Percentiles rank a stretch among this genome's conserved stretches.
Evolutionary conservation across 2,113 vertebrate species (phyloP).

Genomic region (Caranx melampygus): DNA sequence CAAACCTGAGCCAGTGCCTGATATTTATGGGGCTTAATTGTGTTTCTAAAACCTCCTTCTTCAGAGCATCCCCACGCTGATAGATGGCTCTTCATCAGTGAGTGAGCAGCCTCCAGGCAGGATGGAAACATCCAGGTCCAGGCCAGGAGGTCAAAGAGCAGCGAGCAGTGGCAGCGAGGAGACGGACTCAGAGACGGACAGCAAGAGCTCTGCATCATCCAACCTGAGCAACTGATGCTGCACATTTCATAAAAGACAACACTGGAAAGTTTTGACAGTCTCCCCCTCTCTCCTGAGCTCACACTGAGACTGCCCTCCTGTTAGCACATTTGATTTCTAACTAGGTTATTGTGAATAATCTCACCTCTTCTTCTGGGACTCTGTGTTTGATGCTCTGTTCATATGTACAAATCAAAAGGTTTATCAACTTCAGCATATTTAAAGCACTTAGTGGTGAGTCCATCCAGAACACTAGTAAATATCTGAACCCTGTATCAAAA

Average conservation of each 20-base stretch:
- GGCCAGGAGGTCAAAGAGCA: slow-evolving; percentile 36
- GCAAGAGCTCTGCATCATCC: slow-evolving; percentile 75
- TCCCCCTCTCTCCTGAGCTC: neutral
- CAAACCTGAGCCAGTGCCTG: neutral
- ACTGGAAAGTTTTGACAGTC: slow-evolving; percentile 3
- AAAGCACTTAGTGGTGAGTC: slow-evolving; percentile 56
- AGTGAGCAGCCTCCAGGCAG: neutral
- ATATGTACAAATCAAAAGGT: slow-evolving; percentile 28
- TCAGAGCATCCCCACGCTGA: slow-evolving; percentile 51
- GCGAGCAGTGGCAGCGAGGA: slow-evolving; percentile 70
- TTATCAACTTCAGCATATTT: slow-evolving; percentile 28
- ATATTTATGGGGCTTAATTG: neutral
- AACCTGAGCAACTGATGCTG: slow-evolving; percentile 59
- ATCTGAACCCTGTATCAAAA: slow-evolving; percentile 40
- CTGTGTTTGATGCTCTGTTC: slow-evolving; percentile 11
- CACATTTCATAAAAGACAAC: neutral
- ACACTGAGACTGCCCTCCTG: neutral
- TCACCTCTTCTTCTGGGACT: slow-evolving; percentile 4
- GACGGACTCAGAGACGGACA: slow-evolving; percentile 78
- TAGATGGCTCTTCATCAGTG: slow-evolving; percentile 16
- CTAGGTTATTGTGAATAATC: neutral
- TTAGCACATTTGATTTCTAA: neutral
- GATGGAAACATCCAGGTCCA: slow-evolving; percentile 41
- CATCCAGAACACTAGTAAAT: slow-evolving; percentile 66
- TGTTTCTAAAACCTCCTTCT: neutral